Evolutionary conservation across 2,113 vertebrate genomes (phyloP).

Genomic region (Panthera leo): DNA sequence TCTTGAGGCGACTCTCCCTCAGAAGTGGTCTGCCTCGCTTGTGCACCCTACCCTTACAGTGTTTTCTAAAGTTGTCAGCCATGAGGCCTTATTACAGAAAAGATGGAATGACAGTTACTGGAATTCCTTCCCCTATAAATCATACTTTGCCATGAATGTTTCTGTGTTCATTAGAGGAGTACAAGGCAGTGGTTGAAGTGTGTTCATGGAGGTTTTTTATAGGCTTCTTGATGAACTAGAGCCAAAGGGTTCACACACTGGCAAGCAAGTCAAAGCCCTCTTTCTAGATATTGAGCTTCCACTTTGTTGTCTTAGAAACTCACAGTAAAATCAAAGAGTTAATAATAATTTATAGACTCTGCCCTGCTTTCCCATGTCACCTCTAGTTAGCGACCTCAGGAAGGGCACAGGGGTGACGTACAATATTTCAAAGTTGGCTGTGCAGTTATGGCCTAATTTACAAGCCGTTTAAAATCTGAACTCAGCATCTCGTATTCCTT

Average conservation of each 20-base stretch:
- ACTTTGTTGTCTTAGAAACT: slow-evolving; percentile 47
- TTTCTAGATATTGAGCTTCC: slow-evolving; percentile 66
- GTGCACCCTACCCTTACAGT: not conserved
- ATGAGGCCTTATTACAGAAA: slow-evolving; percentile 73
- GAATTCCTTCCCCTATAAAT: slow-evolving; percentile 83
- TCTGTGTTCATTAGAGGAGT: slow-evolving; percentile 82
- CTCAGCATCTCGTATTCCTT: slow-evolving; percentile 22
- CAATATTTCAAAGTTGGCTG: slow-evolving; percentile 51
- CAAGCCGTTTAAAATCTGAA: slow-evolving; percentile 43
- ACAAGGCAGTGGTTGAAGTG: slow-evolving; percentile 58
- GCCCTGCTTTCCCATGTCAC: slow-evolving; percentile 62
- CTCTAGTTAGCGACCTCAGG: slow-evolving; percentile 71
- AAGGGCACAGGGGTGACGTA: slow-evolving; percentile 64
- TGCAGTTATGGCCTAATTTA: slow-evolving; percentile 58
- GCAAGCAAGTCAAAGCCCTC: not conserved
- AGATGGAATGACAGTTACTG: slow-evolving; percentile 78
- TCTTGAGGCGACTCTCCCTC: slow-evolving; percentile 49
- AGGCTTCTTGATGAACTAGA: slow-evolving; percentile 82
- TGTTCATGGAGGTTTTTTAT: slow-evolving; percentile 71
- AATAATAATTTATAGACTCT: slow-evolving; percentile 77
- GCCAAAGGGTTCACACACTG: slow-evolving; percentile 72
- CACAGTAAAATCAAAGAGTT: slow-evolving; percentile 71
- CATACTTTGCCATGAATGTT: slow-evolving; percentile 70
- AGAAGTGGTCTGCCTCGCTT: slow-evolving; percentile 49
- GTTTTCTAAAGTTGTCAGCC: slow-evolving; percentile 81